These are phyloP conservation scores for Sturnus vulgaris DNA, from an alignment of 2,113 vertebrate genomes.

Conservation along the genomic window DNA sequence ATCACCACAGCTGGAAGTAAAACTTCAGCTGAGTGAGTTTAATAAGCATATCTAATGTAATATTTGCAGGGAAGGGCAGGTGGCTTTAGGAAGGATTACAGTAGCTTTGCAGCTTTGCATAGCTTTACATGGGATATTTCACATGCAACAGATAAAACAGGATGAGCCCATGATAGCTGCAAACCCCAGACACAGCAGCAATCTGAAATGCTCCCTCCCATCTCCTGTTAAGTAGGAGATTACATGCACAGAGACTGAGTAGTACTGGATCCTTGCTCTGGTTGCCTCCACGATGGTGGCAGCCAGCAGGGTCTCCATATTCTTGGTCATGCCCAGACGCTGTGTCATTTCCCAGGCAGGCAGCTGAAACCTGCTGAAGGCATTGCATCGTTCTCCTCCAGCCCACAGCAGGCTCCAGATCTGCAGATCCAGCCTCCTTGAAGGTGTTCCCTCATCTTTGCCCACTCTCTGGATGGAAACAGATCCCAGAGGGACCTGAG, in stretches of 20 bases:
- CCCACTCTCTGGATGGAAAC: fast-evolving
- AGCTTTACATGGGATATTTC: conserved; percentile 42
- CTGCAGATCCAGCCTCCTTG: neutral
- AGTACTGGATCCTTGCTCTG: neutral
- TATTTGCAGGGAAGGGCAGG: neutral
- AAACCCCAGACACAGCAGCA: neutral
- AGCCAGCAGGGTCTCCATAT: neutral
- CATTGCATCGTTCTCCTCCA: neutral
- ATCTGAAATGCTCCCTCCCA: neutral
- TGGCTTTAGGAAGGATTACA: conserved; percentile 38
- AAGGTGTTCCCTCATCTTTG: fast-evolving
- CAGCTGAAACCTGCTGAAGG: neutral
- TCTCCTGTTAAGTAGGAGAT: neutral
- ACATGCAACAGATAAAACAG: conserved; percentile 25
- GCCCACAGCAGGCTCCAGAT: neutral
- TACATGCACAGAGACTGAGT: neutral
- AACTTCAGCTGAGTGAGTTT: conserved; percentile 14
- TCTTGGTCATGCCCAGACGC: neutral
- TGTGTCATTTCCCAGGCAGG: neutral
- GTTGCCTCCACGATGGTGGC: neutral
- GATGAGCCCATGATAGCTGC: neutral
- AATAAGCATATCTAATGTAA: conserved; percentile 55
- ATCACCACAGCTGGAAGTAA: neutral
- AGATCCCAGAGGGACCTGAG: neutral
- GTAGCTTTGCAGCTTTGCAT: conserved; percentile 58